Evolutionary conservation across 2,113 vertebrate species (phyloP).

Genomic region (Mellivora capensis): DNA sequence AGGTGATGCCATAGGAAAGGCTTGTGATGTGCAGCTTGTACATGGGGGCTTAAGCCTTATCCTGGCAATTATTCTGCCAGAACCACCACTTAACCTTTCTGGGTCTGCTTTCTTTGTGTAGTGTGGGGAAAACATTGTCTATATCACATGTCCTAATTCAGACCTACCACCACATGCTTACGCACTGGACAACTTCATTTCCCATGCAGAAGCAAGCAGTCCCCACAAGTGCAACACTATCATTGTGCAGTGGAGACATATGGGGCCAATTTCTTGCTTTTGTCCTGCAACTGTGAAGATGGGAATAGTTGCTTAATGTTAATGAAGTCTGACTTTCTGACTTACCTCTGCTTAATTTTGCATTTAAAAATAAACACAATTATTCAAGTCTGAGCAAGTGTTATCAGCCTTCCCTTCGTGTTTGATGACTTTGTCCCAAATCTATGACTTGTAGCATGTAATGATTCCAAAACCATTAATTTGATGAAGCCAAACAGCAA

Average conservation of each 20-base stretch:
- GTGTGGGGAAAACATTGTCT: background rate
- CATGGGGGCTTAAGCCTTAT: background rate
- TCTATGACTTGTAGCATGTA: background rate
- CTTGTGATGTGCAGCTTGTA: background rate
- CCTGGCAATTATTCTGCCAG: background rate
- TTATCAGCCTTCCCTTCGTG: background rate
- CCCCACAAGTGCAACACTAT: background rate
- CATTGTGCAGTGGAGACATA: background rate
- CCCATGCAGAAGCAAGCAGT: background rate
- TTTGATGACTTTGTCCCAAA: background rate
- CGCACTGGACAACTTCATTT: background rate
- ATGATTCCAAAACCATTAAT: background rate
- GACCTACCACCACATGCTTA: accelerated
- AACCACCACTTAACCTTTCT: background rate
- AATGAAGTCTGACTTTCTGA: background rate
- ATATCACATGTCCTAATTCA: accelerated
- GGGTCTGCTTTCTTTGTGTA: background rate
- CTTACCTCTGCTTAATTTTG: background rate
- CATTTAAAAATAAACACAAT: conserved; percentile 20
- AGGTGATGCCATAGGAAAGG: background rate
- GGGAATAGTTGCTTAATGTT: background rate
- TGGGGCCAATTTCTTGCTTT: background rate
- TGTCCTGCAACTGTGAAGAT: background rate
- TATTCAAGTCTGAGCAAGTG: background rate
- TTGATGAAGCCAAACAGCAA: background rate